Base-by-base conservation (phyloP, 2,797 vertebrate species). In the Hipposideros larvatus region DNA sequence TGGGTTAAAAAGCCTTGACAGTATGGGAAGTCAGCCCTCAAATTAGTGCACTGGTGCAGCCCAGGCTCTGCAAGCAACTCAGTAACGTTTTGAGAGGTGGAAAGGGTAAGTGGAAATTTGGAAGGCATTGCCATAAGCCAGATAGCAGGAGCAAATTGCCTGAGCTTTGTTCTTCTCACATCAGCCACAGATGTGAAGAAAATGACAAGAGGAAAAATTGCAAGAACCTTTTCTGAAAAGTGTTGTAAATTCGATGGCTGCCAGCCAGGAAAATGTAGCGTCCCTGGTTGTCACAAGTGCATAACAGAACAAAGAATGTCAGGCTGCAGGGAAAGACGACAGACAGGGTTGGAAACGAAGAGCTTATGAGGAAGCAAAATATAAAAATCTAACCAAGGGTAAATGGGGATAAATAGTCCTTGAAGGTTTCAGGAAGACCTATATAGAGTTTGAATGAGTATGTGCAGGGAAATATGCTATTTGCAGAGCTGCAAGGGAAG, bases 181-280 rank as follows among this genome's bases (percentile, higher is more conserved):
- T 96, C 95, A 92, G 93, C 78, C 92, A 84, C 73, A 96, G 82
- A 97, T 78, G 88, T 87, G 83, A 98, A 97, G 78, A 97, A 98
- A 94, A 93, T 91, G 89, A 96, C 83, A 96, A 94, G 93, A 95
- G 91, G 11, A 70, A 78, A 97, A 97, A 91, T 77, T 51, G 85
- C 71, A 96, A 96, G 86, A 97, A 85, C 48, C 80, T 93, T 19
- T 93, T 89, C 84, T 93, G 91, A 95, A 97, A 86, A 92, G 91
- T 94, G 79, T 95, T 96, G 75, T 70, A 87, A 93, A 93, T 96
- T 77, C 26, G 10, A 66, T 97, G 97, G 14, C 95, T 97, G 75
- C 86, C 94, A 96, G 77, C 48, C 95, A 98, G 91, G 89, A 97
- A 93, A 96, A 95, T 46, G 24, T 41, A 84, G 78, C 7, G 0